Conservation (phyloP, 2,113 vertebrate species). For the Tragelaphus scriptus region DNA sequence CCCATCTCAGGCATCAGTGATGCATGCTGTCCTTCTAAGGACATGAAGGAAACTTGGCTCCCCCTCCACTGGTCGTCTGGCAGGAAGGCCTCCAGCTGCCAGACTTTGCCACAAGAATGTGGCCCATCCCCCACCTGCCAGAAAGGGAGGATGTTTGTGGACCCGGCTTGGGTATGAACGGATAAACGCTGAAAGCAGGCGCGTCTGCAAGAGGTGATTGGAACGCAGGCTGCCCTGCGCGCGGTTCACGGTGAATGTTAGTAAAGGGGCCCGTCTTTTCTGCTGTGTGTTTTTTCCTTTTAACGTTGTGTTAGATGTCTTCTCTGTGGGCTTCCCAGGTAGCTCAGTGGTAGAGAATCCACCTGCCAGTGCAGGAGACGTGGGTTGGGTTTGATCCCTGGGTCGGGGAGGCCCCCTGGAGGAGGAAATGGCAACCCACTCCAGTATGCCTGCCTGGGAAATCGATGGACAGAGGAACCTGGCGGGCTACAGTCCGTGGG, state of each 20-base stretch:
- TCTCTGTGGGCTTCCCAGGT: background rate
- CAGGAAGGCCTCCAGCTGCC: background rate
- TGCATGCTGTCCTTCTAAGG: accelerated
- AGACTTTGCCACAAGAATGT: background rate
- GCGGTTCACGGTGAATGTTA: accelerated
- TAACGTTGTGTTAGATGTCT: background rate
- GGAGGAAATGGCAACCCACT: background rate
- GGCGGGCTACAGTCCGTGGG: background rate
- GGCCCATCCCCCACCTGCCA: background rate
- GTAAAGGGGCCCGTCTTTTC: background rate
- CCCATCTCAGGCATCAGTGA: accelerated
- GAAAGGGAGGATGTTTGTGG: background rate
- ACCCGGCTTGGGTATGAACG: background rate
- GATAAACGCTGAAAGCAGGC: background rate
- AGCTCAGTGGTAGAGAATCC: background rate
- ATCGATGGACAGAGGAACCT: background rate
- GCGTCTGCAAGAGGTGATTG: background rate
- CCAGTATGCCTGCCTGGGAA: background rate
- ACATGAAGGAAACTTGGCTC: accelerated
- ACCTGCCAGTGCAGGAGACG: background rate
- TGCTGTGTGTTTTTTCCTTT: background rate
- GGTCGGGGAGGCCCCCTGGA: background rate
- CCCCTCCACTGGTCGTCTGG: background rate
- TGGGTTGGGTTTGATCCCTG: background rate
- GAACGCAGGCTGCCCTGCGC: accelerated